Base-by-base conservation (phyloP, 2,113 vertebrate genomes). In the Poecile atricapillus region DNA sequence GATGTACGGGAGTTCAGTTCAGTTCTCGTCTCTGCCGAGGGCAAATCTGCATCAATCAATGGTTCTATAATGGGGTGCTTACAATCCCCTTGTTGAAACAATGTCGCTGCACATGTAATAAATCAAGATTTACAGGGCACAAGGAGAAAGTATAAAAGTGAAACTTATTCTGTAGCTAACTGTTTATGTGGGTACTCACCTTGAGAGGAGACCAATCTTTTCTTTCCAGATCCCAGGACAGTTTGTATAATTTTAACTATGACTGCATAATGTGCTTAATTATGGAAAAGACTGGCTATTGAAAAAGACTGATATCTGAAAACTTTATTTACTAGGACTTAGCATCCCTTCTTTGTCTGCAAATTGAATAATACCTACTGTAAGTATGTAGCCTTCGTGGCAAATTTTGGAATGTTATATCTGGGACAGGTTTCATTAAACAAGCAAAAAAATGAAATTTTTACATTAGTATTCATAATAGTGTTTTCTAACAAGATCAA, bases 11-110 rank as follows among this genome's bases (percentile, higher is more conserved):
- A 87, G 44, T 25, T 91, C 62, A 30, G 47, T 52, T 89, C 37
- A 39, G 71, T 65, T 86, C 68, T 79, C 0, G 6, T 78, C 49
- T 55, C 78, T 95, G 92, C 80, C 1, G 0, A 62, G 53, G 92
- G 79, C 95, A 94, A 90, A 86, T 92, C 92, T 97, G 75, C 75
- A 95, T 93, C 82, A 90, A 87, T 85, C 84, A 95, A 9, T 71
- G 46, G 70, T 79, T 93, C 92, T 89, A 4, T 95, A 94, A 95
- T 70, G 55, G 88, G 71, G 68, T n/a, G 70, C 83, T 97, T 93
- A 83, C 13, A 90, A 86, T 93, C 43, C 79, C 76, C 79, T 86
- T 67, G 94, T 69, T 90, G 94, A 70, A 93, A 49, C 47, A 80
- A 43, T 92, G 88, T 93, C 35, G 1, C 79, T 46, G 30, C 44